Base-by-base conservation (phyloP, 2,888 invertebrate genomes). In the Cheilosia pagana region DNA sequence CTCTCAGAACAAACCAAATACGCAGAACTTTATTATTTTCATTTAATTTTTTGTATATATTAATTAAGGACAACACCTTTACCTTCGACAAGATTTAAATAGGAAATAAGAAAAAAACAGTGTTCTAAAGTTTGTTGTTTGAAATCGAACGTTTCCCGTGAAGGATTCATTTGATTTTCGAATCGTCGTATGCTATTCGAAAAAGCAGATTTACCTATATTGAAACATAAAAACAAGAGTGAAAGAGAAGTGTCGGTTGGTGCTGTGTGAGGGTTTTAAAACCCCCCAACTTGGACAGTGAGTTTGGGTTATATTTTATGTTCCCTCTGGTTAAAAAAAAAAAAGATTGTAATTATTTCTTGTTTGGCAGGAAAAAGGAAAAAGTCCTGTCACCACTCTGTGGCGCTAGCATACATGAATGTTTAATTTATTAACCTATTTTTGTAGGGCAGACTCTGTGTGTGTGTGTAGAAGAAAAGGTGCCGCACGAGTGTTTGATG, bases 361-460 rank as follows among this genome's bases (percentile, higher is more conserved):
- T 25, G 14, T 52, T 45, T 19, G 19, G 19, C 19, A n/a, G 2
- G 14, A 43, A n/a, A 45, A 45, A 6, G 10, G 2, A 19, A 23
- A 23, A 50, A 50, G 19, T 14, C 4, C 6, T 10, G 25, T 14
- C 19, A 21, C 23, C 53, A 12, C 25, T 14, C 2, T 65, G 55
- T n/a, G n/a, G n/a, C n/a, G 41, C 10, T 19, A 35, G 41, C 28
- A 59, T 63, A 39, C 19, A 65, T 19, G 16, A 65, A 45, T 63
- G 21, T 55, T 62, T 63, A 72, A 60, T 60, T 62, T 43, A 74
- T 74, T 70, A 79, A 83, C 79, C 74, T 45, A 68, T 45, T 62
- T 82, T 59, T 62, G 23, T 41, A 60, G 71, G 23, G 12, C 31
- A 67, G 59, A 43, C 21, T 21, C 6, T 23, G 23, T 3, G n/a